These are phyloP conservation scores for Creontiades dilutus DNA, from an alignment of 2,888 invertebrate species.

Conservation along the genomic window DNA sequence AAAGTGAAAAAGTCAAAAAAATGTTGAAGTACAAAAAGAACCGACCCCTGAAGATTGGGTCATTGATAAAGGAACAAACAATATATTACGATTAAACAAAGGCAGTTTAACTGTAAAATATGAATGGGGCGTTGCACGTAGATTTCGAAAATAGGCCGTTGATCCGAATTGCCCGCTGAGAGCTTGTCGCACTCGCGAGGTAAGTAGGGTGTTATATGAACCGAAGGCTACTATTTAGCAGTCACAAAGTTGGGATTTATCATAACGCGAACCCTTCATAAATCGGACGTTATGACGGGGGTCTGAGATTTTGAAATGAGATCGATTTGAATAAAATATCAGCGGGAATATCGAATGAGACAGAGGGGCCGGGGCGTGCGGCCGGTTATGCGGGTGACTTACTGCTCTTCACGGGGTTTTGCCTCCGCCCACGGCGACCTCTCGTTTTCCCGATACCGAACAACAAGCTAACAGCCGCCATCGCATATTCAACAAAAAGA, in stretches of 20 bases:
- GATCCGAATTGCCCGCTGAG: not conserved
- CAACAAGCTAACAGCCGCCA: not conserved
- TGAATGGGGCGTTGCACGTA: too few relatives aligned
- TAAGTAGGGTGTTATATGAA: slow-evolving; percentile 28
- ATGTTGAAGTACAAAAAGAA: too few relatives aligned
- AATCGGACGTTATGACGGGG: slow-evolving; percentile 25
- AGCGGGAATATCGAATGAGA: slow-evolving; percentile 21
- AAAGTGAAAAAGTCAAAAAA: too few relatives aligned
- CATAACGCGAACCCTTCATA: slow-evolving; percentile 3
- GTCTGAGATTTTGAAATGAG: slow-evolving; percentile 26
- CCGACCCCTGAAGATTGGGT: too few relatives aligned
- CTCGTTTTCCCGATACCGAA: not conserved
- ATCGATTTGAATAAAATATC: slow-evolving; percentile 37
- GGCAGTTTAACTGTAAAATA: too few relatives aligned
- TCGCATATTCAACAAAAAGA: not conserved
- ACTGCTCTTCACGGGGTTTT: not conserved
- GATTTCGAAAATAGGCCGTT: not conserved
- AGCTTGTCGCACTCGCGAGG: not conserved
- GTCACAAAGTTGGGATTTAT: not conserved
- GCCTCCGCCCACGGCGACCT: slow-evolving; percentile 3
- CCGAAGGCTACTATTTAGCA: slow-evolving; percentile 1
- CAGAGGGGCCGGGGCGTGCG: slow-evolving; percentile 34
- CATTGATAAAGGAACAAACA: too few relatives aligned
- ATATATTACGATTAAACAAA: too few relatives aligned
- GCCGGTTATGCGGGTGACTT: slow-evolving; percentile 26